These are phyloP conservation scores for Drosophila koepferae DNA, from an alignment of 2,888 invertebrate species.

Conservation along the genomic window DNA sequence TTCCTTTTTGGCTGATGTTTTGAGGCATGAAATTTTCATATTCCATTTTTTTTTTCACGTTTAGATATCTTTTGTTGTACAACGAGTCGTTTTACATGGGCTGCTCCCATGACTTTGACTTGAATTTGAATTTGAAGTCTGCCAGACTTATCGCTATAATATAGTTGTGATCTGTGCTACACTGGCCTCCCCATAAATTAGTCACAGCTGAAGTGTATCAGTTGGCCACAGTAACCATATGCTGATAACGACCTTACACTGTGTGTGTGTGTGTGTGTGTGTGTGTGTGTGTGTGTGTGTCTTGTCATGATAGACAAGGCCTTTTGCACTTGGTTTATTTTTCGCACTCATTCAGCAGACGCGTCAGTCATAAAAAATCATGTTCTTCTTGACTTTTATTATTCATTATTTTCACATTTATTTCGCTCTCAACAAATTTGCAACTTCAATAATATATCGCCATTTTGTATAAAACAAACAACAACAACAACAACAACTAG, in stretches of 20 bases:
- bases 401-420: constrained; percentile 84
- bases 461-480: constrained; percentile 40
- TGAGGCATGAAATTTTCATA: constrained; percentile 59
- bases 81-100: constrained; percentile 54
- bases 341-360: constrained; percentile 38
- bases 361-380: constrained; percentile 77
- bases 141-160: constrained; percentile 64
- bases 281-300: constrained; percentile 7
- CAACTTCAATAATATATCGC: constrained; percentile 54
- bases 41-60: constrained; percentile 9
- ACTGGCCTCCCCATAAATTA: constrained; percentile 68
- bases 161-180: constrained; percentile 69
- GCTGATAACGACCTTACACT: constrained; percentile 53
- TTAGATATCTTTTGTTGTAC: constrained; percentile 14
- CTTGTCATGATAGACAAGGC: constrained; percentile 36
- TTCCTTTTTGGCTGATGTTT: constrained; percentile 55
- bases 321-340: constrained; percentile 32
- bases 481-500: neutral
- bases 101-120: constrained; percentile 61
- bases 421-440: constrained; percentile 50
- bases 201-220: constrained; percentile 60
- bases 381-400: constrained; percentile 84
- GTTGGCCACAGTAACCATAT: constrained; percentile 40
- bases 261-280: neutral
- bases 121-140: constrained; percentile 65